Conservation (phyloP, 2,888 invertebrate species). For the Lochmaea crataegi region DNA sequence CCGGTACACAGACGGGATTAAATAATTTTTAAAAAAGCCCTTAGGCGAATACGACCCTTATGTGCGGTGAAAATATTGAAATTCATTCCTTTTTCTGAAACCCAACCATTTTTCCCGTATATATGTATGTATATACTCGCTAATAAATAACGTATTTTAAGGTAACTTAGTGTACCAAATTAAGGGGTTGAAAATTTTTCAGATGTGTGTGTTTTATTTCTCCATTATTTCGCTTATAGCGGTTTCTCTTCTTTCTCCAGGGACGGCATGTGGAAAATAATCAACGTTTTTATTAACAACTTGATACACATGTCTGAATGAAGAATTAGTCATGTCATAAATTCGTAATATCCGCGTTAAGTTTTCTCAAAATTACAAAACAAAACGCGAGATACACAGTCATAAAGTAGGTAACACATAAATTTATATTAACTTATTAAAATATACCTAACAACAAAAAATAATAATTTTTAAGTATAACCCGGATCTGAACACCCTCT, state of each 20-base stretch:
- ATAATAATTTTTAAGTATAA: neutral
- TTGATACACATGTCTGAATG: slow-evolving; percentile 1
- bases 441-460: neutral
- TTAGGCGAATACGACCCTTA: slow-evolving; percentile 55
- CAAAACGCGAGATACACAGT: neutral
- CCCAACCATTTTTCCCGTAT: slow-evolving; percentile 34
- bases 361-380: neutral
- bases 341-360: neutral
- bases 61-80: slow-evolving; percentile 51
- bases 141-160: slow-evolving; percentile 64
- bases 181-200: slow-evolving; percentile 62
- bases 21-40: slow-evolving; percentile 59
- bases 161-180: slow-evolving; percentile 62
- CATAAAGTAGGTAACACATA: neutral
- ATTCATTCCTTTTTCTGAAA: slow-evolving; percentile 58
- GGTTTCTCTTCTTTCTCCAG: slow-evolving; percentile 25
- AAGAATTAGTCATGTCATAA: neutral
- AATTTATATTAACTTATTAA: neutral
- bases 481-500: slow-evolving; percentile 48
- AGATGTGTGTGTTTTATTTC: slow-evolving; percentile 52
- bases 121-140: slow-evolving; percentile 25
- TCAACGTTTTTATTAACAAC: neutral
- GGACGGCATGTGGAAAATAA: slow-evolving; percentile 10
- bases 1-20: slow-evolving; percentile 53
- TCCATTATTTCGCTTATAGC: slow-evolving; percentile 46